Conservation (phyloP, 2,797 vertebrate species). For the Trematomus bernacchii region DNA sequence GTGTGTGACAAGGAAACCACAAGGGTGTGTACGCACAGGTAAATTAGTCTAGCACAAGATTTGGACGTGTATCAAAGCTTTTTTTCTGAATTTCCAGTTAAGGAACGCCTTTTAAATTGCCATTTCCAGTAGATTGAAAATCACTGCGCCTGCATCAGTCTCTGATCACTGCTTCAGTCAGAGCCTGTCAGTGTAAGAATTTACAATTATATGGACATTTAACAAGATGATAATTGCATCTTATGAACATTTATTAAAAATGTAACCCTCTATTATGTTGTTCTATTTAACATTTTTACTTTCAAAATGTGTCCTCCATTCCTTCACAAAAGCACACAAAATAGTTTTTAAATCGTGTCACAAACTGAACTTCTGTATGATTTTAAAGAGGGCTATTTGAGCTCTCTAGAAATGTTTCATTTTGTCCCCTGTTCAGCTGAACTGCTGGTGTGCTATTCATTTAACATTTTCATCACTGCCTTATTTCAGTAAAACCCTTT, state of each 20-base stretch:
- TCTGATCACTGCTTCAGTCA: neutral
- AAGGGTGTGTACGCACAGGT: neutral
- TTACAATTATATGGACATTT: too few relatives aligned
- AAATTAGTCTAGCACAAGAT: neutral
- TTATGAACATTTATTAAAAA: too few relatives aligned
- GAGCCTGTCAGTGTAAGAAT: too few relatives aligned
- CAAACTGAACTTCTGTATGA: neutral
- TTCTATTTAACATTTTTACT: too few relatives aligned
- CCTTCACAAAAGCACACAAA: neutral
- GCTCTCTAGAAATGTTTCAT: neutral
- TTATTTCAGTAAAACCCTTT: neutral
- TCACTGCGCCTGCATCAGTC: neutral
- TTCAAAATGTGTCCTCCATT: too few relatives aligned
- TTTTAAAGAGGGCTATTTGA: neutral
- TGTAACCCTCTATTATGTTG: too few relatives aligned
- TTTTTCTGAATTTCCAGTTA: neutral
- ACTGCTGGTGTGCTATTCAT: neutral
- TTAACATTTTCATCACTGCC: neutral
- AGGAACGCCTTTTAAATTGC: too few relatives aligned
- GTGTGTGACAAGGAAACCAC: neutral
- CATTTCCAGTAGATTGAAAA: neutral
- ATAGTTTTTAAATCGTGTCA: neutral
- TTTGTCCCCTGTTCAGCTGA: neutral
- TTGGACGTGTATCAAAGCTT: neutral
- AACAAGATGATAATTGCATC: too few relatives aligned